Evolutionary conservation across 2,113 vertebrate genomes (phyloP).

Genomic region (Caranx ignobilis): DNA sequence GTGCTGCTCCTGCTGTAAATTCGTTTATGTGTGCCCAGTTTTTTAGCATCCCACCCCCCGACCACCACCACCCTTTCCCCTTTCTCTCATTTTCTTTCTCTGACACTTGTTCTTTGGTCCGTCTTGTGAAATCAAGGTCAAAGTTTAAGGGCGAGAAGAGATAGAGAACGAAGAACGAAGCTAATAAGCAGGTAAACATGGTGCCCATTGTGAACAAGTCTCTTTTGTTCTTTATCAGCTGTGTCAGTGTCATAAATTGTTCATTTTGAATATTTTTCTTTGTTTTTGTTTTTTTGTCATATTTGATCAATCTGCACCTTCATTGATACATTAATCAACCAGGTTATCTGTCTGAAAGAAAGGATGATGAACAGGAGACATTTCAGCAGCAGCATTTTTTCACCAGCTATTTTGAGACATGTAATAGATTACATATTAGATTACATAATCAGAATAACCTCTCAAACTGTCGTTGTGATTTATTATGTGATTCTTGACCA

Average conservation of each 20-base stretch:
- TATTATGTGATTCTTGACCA: neutral
- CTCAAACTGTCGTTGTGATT: neutral
- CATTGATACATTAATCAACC: no score
- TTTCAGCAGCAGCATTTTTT: no score
- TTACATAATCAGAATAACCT: neutral
- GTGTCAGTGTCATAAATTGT: neutral
- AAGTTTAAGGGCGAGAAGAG: slow-evolving; percentile 33
- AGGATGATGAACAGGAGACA: no score
- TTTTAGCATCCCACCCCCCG: slow-evolving; percentile 25
- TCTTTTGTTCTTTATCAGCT: slow-evolving; percentile 10
- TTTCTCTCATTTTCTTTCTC: slow-evolving; percentile 22
- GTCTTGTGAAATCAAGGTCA: slow-evolving; percentile 53
- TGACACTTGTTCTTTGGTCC: slow-evolving; percentile 6
- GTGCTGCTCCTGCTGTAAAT: slow-evolving; percentile 75
- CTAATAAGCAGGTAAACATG: slow-evolving; percentile 29
- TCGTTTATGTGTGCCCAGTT: slow-evolving; percentile 68
- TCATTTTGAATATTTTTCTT: neutral
- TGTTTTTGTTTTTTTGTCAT: neutral
- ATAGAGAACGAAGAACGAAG: neutral
- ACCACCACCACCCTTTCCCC: neutral
- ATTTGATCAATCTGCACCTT: neutral
- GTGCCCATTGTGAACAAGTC: neutral
- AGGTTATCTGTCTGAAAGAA: no score
- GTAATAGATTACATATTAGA: no score
- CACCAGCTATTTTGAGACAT: no score